These are phyloP conservation scores for Hydriomena furcata DNA, from an alignment of 2,888 invertebrate genomes.

Conservation along the genomic window DNA sequence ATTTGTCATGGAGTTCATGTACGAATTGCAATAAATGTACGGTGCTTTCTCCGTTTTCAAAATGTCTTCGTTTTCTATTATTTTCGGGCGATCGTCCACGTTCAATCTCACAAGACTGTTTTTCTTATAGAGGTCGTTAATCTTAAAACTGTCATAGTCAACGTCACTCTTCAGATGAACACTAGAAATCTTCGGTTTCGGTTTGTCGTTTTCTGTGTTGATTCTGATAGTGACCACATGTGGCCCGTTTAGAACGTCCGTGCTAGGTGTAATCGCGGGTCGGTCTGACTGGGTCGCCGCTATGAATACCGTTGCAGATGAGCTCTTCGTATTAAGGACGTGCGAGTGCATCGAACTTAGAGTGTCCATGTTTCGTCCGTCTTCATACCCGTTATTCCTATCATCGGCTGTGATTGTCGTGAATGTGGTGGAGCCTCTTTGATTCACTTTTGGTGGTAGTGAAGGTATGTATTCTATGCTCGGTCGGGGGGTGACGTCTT, in stretches of 20 bases:
- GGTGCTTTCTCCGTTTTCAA: conserved; percentile 74
- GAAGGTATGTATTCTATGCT: conserved; percentile 80
- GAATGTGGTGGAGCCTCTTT: conserved; percentile 72
- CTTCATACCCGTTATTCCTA: conserved; percentile 58
- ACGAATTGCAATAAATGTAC: conserved; percentile 86
- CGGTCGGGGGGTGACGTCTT: conserved; percentile 76
- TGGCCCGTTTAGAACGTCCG: conserved; percentile 75
- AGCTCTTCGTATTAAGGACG: conserved; percentile 81
- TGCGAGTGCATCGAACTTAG: conserved; percentile 82
- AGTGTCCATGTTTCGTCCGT: conserved; percentile 65
- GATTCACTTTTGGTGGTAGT: conserved; percentile 82
- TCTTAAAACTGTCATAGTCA: conserved; percentile 69
- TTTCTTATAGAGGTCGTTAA: conserved; percentile 67
- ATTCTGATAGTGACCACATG: conserved; percentile 89
- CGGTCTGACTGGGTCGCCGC: conserved; percentile 79
- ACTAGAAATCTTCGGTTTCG: conserved; percentile 77
- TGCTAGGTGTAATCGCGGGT: conserved; percentile 70
- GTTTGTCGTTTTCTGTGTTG: conserved; percentile 84
- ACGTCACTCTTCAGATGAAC: conserved; percentile 77
- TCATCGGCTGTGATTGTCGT: conserved; percentile 73
- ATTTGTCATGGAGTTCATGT: conserved; percentile 76
- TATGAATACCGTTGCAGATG: conserved; percentile 82
- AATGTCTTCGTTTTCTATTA: conserved; percentile 77
- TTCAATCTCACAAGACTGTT: conserved; percentile 85
- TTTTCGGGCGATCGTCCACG: conserved; percentile 77